Conservation (phyloP, 1,140 invertebrate genomes). For the Drosophila obscura region DNA sequence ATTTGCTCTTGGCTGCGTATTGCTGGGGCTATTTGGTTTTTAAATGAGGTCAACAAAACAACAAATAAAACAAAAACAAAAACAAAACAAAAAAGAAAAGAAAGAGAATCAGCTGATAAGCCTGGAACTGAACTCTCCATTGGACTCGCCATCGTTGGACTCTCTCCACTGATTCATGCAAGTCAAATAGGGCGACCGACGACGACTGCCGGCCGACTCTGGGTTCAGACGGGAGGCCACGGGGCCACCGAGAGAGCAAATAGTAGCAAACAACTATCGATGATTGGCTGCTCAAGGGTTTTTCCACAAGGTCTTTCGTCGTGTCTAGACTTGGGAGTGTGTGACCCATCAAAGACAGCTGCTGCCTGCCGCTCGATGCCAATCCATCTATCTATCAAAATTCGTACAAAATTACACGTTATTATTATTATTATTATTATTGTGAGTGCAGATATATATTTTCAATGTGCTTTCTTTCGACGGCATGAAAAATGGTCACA, state of each 20-base stretch:
- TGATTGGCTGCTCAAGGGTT: background rate
- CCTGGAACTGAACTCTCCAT: slow-evolving; percentile 9
- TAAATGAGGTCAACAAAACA: slow-evolving; percentile 74
- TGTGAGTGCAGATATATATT: background rate
- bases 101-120: slow-evolving; percentile 60
- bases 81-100: slow-evolving; percentile 28
- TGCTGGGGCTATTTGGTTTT: slow-evolving; percentile 73
- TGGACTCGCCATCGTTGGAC: slow-evolving; percentile 6
- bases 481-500: slow-evolving; percentile 71
- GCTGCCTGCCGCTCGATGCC: slow-evolving; percentile 9
- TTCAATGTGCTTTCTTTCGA: slow-evolving; percentile 3
- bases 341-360: slow-evolving; percentile 48
- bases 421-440: slow-evolving; percentile 20
- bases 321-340: slow-evolving; percentile 37
- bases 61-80: slow-evolving; percentile 58
- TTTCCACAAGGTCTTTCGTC: slow-evolving; percentile 24
- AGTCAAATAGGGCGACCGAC: slow-evolving; percentile 32
- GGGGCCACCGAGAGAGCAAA: no score
- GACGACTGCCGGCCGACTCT: no score
- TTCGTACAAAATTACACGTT: slow-evolving; percentile 18
- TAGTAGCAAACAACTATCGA: background rate
- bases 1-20: slow-evolving; percentile 43
- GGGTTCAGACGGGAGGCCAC: no score
- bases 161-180: slow-evolving; percentile 19
- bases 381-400: slow-evolving; percentile 14